phyloP scores from a whole-genome alignment of 2,888 invertebrate genomes.

The Xestoiulus laeticollis region DNA sequence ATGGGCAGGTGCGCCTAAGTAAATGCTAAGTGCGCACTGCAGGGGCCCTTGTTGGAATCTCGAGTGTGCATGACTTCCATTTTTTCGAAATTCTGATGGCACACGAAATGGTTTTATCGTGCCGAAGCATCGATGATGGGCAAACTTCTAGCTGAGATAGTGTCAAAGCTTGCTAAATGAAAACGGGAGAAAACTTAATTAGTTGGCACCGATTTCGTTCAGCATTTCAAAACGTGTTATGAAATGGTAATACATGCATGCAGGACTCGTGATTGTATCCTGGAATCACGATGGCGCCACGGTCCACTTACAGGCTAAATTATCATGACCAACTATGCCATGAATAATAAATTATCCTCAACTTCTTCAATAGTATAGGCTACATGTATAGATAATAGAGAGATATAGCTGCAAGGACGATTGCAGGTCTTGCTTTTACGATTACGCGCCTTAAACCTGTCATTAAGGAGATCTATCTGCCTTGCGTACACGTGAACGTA shows the following conservation, averaged over 20 bases:
- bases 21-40: not conserved
- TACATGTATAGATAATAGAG: no score
- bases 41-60: not conserved
- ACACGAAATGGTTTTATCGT: not conserved
- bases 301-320: no score
- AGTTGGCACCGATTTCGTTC: not conserved
- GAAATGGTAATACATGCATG: not conserved
- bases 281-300: no score
- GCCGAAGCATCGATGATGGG: not conserved
- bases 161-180: not conserved
- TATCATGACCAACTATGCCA: no score
- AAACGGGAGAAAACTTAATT: not conserved
- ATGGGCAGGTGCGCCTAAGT: not conserved
- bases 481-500: no score
- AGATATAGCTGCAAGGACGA: no score
- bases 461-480: no score
- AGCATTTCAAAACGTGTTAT: not conserved
- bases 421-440: no score
- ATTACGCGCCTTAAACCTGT: no score
- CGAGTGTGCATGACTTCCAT: not conserved
- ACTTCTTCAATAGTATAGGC: no score
- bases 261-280: no score
- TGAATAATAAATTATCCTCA: no score
- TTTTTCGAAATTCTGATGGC: not conserved
- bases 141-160: not conserved